Conservation (phyloP, 2,888 invertebrate genomes). For the Marronus borbonicus region DNA sequence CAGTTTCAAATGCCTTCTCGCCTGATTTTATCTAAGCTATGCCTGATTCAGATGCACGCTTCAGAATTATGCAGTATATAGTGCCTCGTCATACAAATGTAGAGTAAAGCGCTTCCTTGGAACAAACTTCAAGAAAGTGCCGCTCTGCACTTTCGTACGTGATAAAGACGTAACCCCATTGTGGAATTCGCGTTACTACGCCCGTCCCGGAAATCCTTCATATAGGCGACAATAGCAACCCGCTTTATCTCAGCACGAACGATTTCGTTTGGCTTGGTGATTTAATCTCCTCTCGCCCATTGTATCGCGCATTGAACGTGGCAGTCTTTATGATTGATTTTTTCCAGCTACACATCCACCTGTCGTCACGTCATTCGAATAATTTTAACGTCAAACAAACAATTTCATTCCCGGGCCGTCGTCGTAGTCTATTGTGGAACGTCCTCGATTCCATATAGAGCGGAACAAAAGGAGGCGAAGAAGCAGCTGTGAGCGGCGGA, state of each 20-base stretch:
- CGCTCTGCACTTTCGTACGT: conserved; percentile 20
- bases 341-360: conserved; percentile 20
- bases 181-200: background rate
- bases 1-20: background rate
- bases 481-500: conserved; percentile 38
- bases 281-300: conserved; percentile 30
- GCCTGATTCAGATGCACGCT: background rate
- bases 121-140: conserved; percentile 7
- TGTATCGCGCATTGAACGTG: background rate
- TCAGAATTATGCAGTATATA: background rate
- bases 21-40: background rate
- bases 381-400: conserved; percentile 35
- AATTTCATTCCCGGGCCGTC: conserved; percentile 26
- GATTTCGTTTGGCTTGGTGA: conserved; percentile 34
- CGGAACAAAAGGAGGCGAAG: conserved; percentile 31
- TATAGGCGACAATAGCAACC: conserved; percentile 19
- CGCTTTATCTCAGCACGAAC: conserved; percentile 9
- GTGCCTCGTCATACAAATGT: background rate
- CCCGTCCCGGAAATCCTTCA: background rate
- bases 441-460: conserved; percentile 16
- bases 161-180: conserved; percentile 23
- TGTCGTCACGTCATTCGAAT: conserved; percentile 31
- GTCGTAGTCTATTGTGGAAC: conserved; percentile 24
- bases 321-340: conserved; percentile 25
- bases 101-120: background rate